Conservation (phyloP, 2,113 vertebrate genomes). For the Paedocypris sp. region DNA sequence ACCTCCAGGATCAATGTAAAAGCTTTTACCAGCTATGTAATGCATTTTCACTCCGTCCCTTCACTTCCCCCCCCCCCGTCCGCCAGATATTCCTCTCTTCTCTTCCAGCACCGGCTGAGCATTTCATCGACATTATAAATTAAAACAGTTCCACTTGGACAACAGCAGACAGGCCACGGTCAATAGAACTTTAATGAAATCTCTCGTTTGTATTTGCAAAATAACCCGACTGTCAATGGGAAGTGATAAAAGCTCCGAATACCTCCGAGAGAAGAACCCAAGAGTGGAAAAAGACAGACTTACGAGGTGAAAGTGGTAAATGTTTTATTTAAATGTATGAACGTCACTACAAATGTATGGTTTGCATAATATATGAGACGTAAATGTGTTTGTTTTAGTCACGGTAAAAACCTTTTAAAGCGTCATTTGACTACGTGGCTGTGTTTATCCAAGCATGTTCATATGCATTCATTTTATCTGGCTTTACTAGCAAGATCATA, state of each 20-base stretch:
- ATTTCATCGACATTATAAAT: slow-evolving; percentile 4
- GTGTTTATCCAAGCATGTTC: too few relatives aligned
- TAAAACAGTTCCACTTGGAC: slow-evolving; percentile 9
- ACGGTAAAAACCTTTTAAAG: too few relatives aligned
- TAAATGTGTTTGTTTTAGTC: too few relatives aligned
- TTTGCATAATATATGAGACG: too few relatives aligned
- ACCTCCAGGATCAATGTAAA: not conserved
- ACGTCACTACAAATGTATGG: too few relatives aligned
- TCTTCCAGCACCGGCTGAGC: not conserved
- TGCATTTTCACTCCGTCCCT: not conserved
- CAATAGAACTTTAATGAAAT: not conserved
- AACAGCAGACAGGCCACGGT: not conserved
- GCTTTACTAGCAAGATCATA: too few relatives aligned
- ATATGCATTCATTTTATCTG: too few relatives aligned
- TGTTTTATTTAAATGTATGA: too few relatives aligned
- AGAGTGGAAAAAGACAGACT: not conserved
- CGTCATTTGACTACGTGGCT: too few relatives aligned
- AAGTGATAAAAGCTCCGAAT: not conserved
- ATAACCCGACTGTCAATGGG: not conserved
- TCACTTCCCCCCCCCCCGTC: not conserved
- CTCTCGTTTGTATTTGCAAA: not conserved
- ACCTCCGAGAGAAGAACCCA: not conserved
- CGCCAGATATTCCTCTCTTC: not conserved
- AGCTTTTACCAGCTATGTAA: not conserved
- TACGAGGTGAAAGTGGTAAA: too few relatives aligned